A percentile compares a stretch with the other conserved stretches of the same genome.
Conservation (phyloP, 2,113 vertebrate genomes). For the Xenopus borealis region DNA sequence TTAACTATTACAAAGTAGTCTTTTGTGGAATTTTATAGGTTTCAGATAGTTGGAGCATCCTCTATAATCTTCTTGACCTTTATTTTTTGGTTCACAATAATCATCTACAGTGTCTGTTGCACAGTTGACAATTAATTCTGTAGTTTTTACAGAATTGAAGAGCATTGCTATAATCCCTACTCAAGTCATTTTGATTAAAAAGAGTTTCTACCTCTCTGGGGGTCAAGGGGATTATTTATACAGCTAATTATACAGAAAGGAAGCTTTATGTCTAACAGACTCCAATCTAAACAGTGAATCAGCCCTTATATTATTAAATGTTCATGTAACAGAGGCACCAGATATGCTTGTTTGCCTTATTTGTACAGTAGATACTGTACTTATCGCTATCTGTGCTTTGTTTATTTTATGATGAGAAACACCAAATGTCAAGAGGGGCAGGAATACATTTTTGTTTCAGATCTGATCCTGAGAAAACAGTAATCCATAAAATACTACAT, state of each 20-base stretch:
- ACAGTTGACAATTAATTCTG: constrained; percentile 40
- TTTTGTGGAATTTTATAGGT: constrained; percentile 35
- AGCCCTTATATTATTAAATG: constrained; percentile 2
- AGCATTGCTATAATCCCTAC: constrained; percentile 36
- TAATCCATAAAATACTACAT: too few species aligned
- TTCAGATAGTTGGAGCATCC: constrained; percentile 23
- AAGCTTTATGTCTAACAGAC: constrained; percentile 11
- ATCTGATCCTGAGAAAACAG: too few species aligned
- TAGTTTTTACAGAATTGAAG: constrained; percentile 17
- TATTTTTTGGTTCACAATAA: constrained; percentile 33
- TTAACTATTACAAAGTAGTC: constrained; percentile 23
- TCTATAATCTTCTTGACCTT: constrained; percentile 40
- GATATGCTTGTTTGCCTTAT: not conserved
- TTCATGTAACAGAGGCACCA: not conserved
- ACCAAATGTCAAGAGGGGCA: not conserved
- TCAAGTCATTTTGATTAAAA: constrained; percentile 42
- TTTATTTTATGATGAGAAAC: not conserved
- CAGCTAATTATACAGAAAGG: constrained; percentile 29
- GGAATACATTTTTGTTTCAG: too few species aligned
- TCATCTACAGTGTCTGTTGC: constrained; percentile 30
- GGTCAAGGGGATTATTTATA: constrained; percentile 39
- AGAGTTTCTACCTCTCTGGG: constrained; percentile 26
- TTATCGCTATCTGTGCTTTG: not conserved
- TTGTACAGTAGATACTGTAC: not conserved
- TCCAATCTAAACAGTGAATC: not conserved